Base-by-base conservation (phyloP, 2,888 invertebrate genomes). In the Melikaiella ostensackeni region DNA sequence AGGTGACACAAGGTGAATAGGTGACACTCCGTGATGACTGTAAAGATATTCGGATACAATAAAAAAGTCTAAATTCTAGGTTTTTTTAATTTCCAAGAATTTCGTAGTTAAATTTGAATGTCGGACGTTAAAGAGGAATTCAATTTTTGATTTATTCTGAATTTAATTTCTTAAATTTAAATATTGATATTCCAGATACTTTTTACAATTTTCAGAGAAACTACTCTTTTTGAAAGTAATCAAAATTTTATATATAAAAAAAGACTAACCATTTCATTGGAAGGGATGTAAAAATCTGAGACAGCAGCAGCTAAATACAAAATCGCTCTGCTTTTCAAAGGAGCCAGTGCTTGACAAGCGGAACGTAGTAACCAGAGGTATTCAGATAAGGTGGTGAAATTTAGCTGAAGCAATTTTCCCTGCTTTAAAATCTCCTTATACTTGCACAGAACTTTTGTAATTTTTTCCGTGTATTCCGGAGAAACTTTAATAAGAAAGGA, bases 271-370 rank as follows among this genome's bases (percentile, higher is more conserved):
- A 99, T 96, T 93, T 97, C 94, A 90, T 96, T 95, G 84, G 96
- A 95, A 64, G 99, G 99, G 91, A 99, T 95, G 92, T 99, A 99
- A 93, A 99, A 99, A 93, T 99, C 99, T 0, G 99, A 98, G 0
- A 99, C 99, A 5, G 99, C 99, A 1, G 99, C 99, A 24, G 99
- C 99, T 76, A 99, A 93, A 91, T 98, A 99, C n/a, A 99, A 92
- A 85, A 98, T 91, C 0, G 96, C 97, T 42, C 93, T 92, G 0
- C 94, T 91, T 9, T 95, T 95, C 70, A 96, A 92, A 63, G 93
- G 91, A 16, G 95, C 94, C 79, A 99, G 92, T 82, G 95, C 94
- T 91, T 96, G 95, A 87, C 97, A 96, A 27, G 96, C 95, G 19
- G 96, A 97, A 81, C 96, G 93, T 82, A 99, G 92, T 79, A 98